Evolutionary conservation across 2,113 vertebrate species (phyloP).

Genomic region (Rallus limicola): DNA sequence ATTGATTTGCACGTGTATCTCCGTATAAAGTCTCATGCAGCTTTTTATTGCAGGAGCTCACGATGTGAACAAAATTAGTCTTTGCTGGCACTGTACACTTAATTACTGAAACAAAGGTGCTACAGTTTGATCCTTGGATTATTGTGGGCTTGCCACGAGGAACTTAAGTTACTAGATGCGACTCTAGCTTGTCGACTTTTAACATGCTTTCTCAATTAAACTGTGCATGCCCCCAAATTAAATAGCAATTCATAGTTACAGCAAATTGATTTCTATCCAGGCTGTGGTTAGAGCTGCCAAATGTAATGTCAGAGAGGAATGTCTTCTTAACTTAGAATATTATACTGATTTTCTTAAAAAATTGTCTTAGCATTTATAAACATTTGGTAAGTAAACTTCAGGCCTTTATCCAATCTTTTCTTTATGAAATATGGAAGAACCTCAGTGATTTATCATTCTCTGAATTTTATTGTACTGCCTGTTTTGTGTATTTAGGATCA

Average conservation of each 20-base stretch:
- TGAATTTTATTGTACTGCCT: conserved; percentile 61
- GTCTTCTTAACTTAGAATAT: conserved; percentile 35
- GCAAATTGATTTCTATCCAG: conserved; percentile 45
- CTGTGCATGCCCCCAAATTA: conserved; percentile 3
- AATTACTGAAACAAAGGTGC: conserved; percentile 27
- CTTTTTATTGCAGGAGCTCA: not conserved
- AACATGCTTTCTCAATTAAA: conserved; percentile 34
- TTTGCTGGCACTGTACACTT: not conserved
- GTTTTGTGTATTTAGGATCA: conserved; percentile 70
- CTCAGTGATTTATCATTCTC: conserved; percentile 49
- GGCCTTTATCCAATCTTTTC: conserved; percentile 25
- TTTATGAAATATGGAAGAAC: conserved; percentile 54
- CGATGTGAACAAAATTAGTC: not conserved
- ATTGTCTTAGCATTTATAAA: conserved; percentile 20
- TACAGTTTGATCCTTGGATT: conserved; percentile 5
- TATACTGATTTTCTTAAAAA: conserved; percentile 36
- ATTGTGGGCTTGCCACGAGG: not conserved
- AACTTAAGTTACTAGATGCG: not conserved
- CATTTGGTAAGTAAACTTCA: conserved; percentile 47
- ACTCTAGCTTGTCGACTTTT: not conserved
- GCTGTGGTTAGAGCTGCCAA: conserved; percentile 45
- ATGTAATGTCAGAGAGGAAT: conserved; percentile 32
- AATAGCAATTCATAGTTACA: conserved; percentile 35
- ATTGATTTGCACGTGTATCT: not conserved
- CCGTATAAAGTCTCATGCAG: not conserved